Evolutionary conservation across 2,888 invertebrate species (phyloP), one percentile per base, ranked within the genome.

Genomic region (Agonopterix alstromeriana): DNA sequence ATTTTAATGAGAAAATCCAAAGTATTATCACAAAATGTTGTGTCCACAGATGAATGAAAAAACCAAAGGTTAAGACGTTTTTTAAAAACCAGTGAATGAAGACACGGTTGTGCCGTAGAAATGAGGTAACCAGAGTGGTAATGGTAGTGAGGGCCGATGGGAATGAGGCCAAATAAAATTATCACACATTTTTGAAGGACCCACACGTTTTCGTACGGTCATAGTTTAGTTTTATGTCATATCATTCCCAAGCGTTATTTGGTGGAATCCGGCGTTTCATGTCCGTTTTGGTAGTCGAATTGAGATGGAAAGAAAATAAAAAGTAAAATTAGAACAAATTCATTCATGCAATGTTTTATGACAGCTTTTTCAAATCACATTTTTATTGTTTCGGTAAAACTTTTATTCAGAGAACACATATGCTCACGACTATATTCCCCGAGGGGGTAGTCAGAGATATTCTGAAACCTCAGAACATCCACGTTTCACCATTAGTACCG

Each of bases 281-380:
- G 52, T 61, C 61, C 61, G 56, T 60, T 62, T 63, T 65, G 62
- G 67, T 67, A 73, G 72, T 63, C 58, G 64, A 63, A 61, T 63
- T 63, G 53, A 62, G 61, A 64, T 60, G 61, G 64, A 62, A 65
- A 63, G 63, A 61, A 65, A 70, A 69, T 67, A 67, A 68, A 61
- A 73, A 73, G 10, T 27, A 65, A 65, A 75, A 77, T 77, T 77
- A 76, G 70, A 72, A 70, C 56, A 60, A 49, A 57, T 54, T 55
- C 49, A 46, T 41, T 46, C 58, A 55, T 61, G 59, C 59, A 48
- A 43, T 42, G 42, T 27, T 27, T 27, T 27, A 38, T 48, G 53
- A 52, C 43, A 49, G 47, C 41, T 52, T 17, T 52, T 50, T 48
- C 51, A 51, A 27, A 38, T 1, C 36, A 35, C 36, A n/a, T 38